A percentile compares a stretch with the other conserved stretches of the same genome.
Conservation (phyloP, 2,888 invertebrate genomes). For the Teleogryllus oceanicus region DNA sequence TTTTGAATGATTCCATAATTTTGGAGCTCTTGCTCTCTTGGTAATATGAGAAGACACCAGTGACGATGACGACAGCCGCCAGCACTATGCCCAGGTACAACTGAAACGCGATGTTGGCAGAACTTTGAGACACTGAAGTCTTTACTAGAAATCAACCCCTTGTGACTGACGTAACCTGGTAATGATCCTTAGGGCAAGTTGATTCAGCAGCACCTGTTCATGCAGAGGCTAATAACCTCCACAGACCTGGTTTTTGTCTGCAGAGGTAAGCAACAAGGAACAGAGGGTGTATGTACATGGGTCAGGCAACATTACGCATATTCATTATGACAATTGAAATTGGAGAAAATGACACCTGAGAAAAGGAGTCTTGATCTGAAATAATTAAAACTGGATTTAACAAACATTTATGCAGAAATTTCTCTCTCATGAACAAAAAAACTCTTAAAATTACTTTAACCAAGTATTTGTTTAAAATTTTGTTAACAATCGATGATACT, state of each 20-base stretch:
- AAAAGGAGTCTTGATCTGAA: too few species aligned
- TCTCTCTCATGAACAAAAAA: too few species aligned
- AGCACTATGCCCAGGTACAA: constrained; percentile 93
- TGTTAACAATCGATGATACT: too few species aligned
- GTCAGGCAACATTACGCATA: neutral
- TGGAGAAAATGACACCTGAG: too few species aligned
- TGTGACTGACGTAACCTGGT: neutral
- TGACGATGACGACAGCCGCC: constrained; percentile 94
- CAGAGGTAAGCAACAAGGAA: neutral
- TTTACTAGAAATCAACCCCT: neutral
- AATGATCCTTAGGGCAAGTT: neutral
- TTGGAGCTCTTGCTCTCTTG: constrained; percentile 96
- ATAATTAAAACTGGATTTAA: too few species aligned
- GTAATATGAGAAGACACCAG: constrained; percentile 98
- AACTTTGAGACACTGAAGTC: neutral
- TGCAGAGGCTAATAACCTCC: neutral
- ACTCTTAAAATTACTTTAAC: too few species aligned
- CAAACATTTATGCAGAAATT: too few species aligned
- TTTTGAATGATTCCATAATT: constrained; percentile 99
- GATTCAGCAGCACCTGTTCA: neutral
- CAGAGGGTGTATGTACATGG: neutral
- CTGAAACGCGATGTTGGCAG: constrained; percentile 42
- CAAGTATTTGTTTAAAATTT: too few species aligned
- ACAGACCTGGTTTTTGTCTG: neutral
- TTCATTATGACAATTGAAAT: too few species aligned